phyloP scores from a whole-genome alignment of 2,888 invertebrate genomes.

The Oscheius sp. region DNA sequence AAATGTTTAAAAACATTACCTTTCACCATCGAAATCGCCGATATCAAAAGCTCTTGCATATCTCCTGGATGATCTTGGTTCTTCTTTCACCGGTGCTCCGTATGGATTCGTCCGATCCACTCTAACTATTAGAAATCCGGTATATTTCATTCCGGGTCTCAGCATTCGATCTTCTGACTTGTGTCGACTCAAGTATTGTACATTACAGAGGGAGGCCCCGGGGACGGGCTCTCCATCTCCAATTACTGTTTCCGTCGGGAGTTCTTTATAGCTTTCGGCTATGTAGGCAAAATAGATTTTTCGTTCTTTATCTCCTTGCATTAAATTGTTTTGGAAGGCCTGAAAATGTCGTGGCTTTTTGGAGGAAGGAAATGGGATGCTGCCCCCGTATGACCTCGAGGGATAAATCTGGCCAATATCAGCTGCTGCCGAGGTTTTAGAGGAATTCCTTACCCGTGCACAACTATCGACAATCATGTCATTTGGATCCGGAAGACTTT shows the following conservation, averaged over 20 bases:
- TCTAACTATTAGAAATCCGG: constrained; percentile 70
- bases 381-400: neutral
- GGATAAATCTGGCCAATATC: no score
- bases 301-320: constrained; percentile 53
- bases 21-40: neutral
- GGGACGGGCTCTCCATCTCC: constrained; percentile 62
- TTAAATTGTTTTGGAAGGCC: constrained; percentile 66
- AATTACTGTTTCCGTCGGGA: constrained; percentile 66
- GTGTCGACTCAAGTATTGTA: constrained; percentile 66
- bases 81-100: constrained; percentile 49
- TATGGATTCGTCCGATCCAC: constrained; percentile 15
- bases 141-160: constrained; percentile 65
- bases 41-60: neutral
- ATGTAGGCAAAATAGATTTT: constrained; percentile 71
- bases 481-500: constrained; percentile 59
- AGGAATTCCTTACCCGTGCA: constrained; percentile 35
- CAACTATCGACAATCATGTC: constrained; percentile 68
- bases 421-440: no score
- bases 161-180: constrained; percentile 65
- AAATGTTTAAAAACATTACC: neutral
- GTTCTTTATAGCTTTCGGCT: constrained; percentile 69
- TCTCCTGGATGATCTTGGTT: constrained; percentile 11
- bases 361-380: neutral
- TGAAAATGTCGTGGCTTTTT: constrained; percentile 11
- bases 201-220: constrained; percentile 63